phyloP scores from a whole-genome alignment of 2,113 vertebrate species.

The Leptocoma aspasia region DNA sequence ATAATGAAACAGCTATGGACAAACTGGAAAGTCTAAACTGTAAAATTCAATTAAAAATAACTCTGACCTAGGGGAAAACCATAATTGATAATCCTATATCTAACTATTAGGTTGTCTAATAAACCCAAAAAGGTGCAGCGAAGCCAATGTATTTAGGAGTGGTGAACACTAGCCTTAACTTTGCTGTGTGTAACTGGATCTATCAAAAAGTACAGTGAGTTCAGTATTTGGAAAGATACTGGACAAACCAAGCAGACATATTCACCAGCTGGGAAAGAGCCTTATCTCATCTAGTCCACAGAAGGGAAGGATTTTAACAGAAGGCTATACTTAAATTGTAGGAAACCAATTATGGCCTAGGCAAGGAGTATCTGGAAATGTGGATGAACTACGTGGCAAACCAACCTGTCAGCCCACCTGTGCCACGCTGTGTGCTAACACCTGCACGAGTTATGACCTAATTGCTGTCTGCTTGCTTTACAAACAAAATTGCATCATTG shows the following conservation, averaged over 20 bases:
- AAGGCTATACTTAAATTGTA: neutral
- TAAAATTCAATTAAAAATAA: neutral
- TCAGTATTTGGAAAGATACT: neutral
- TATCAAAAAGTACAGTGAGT: neutral
- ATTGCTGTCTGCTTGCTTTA: neutral
- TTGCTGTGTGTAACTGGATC: neutral
- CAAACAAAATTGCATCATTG: neutral
- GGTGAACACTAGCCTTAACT: neutral
- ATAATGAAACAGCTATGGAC: neutral
- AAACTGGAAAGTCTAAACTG: neutral
- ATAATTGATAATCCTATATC: neutral
- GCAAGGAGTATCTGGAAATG: neutral
- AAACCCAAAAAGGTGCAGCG: neutral
- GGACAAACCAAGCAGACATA: neutral
- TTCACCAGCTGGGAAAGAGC: neutral
- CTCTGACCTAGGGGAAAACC: neutral
- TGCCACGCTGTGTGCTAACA: accelerated
- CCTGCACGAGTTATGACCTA: neutral
- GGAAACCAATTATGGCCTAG: neutral
- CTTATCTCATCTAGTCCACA: neutral
- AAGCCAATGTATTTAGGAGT: neutral
- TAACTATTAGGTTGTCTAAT: neutral
- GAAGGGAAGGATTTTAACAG: neutral
- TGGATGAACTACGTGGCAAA: accelerated
- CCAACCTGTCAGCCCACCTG: neutral